Percentiles rank a stretch among this genome's conserved stretches.
These are phyloP conservation scores for Symphodus melops DNA, from an alignment of 2,113 vertebrate species.

Conservation along the genomic window DNA sequence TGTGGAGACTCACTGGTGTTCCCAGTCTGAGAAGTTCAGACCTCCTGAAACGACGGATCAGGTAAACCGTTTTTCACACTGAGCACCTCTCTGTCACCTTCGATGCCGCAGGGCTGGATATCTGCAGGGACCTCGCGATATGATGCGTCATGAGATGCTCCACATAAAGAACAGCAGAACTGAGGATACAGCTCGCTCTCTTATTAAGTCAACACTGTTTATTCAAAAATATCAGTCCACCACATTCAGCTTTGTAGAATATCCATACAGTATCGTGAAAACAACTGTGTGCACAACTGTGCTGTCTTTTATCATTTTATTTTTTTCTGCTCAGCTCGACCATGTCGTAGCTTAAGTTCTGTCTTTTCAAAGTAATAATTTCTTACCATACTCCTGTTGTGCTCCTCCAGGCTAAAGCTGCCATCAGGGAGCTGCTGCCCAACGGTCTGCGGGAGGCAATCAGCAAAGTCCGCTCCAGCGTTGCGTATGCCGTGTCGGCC, in stretches of 20 bases:
- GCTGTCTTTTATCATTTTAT: too few species aligned
- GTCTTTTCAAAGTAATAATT: neutral
- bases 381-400: neutral
- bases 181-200: too few species aligned
- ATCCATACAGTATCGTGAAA: too few species aligned
- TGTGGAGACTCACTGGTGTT: slow-evolving; percentile 99
- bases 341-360: too few species aligned
- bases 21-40: slow-evolving; percentile 97
- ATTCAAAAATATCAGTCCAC: too few species aligned
- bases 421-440: slow-evolving; percentile 94
- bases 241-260: too few species aligned
- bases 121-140: too few species aligned
- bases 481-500: slow-evolving; percentile 97
- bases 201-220: too few species aligned
- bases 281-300: too few species aligned
- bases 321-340: too few species aligned
- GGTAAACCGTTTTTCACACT: slow-evolving; percentile 70
- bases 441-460: slow-evolving; percentile 93
- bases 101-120: neutral
- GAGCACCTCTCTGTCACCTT: neutral
- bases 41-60: slow-evolving; percentile 97
- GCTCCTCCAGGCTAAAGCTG: slow-evolving; percentile 89
- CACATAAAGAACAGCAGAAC: too few species aligned
- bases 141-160: too few species aligned
- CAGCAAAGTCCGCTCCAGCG: slow-evolving; percentile 98